Conservation (phyloP, 2,888 invertebrate species). For the Boloria selene region DNA sequence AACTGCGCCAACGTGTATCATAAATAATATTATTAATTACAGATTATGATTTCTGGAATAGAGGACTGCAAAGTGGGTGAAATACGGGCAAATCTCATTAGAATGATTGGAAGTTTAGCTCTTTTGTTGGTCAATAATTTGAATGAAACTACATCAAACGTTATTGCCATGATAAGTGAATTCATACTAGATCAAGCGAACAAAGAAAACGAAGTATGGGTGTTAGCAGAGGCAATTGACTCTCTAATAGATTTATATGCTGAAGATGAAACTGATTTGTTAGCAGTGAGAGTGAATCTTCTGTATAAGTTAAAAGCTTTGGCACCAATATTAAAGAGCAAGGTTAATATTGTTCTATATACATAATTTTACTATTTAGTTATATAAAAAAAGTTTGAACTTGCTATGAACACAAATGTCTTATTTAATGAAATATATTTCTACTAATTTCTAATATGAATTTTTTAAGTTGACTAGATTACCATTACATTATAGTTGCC, state of each 20-base stretch:
- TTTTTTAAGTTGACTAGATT: too few relatives aligned
- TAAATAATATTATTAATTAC: constrained; percentile 42
- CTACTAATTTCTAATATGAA: too few relatives aligned
- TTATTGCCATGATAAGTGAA: constrained; percentile 74
- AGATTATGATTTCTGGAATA: constrained; percentile 80
- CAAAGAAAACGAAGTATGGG: constrained; percentile 86
- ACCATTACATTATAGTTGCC: too few relatives aligned
- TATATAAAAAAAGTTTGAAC: too few relatives aligned
- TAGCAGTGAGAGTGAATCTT: constrained; percentile 85
- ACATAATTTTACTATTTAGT: too few relatives aligned
- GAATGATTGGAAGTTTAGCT: constrained; percentile 83
- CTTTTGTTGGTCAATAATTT: constrained; percentile 70
- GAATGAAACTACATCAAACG: constrained; percentile 62
- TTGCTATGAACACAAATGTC: too few relatives aligned
- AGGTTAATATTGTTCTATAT: constrained; percentile 68
- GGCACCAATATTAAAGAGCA: constrained; percentile 84
- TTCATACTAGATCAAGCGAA: constrained; percentile 84
- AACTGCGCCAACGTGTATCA: too few relatives aligned
- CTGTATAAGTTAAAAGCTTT: constrained; percentile 83
- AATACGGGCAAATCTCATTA: constrained; percentile 81
- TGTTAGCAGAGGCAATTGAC: constrained; percentile 88
- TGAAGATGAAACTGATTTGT: constrained; percentile 87
- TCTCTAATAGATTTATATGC: constrained; percentile 89
- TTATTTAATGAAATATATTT: too few relatives aligned
- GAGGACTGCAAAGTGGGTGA: constrained; percentile 78